phyloP scores from a whole-genome alignment of 2,113 vertebrate species.

The Mesitornis unicolor region DNA sequence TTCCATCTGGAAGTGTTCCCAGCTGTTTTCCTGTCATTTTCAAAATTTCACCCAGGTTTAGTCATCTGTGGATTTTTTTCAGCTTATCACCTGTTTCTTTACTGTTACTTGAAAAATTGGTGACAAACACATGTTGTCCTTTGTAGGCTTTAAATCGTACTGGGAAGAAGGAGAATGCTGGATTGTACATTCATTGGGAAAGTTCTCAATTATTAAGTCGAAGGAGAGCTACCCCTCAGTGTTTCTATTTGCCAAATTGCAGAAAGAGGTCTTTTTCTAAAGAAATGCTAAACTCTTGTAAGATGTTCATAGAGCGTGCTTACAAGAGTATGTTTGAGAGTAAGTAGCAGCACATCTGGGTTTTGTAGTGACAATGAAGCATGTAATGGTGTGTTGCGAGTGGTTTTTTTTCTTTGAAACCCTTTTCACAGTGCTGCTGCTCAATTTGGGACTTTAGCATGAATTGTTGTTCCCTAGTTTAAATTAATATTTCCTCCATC shows the following conservation, averaged over 20 bases:
- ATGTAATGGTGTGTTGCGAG: not conserved
- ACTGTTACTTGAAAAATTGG: not conserved
- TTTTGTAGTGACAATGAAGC: not conserved
- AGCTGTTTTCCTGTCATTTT: not conserved
- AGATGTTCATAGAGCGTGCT: not conserved
- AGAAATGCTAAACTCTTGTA: not conserved
- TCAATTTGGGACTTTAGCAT: not conserved
- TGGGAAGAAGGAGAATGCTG: not conserved
- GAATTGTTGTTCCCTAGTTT: not conserved
- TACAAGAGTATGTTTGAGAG: not conserved
- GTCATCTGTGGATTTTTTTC: not conserved
- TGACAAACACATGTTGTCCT: not conserved
- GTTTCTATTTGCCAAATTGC: not conserved
- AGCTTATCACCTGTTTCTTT: not conserved
- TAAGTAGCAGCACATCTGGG: not conserved
- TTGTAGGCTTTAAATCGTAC: not conserved
- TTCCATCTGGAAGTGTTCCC: not conserved
- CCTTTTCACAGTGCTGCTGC: not conserved
- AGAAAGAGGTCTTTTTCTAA: not conserved
- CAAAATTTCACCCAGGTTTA: not conserved
- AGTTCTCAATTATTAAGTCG: not conserved
- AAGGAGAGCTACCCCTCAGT: not conserved
- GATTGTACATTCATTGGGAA: not conserved
- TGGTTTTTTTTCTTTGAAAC: not conserved
- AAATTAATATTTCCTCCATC: not conserved